These are phyloP conservation scores for Julus scandinavius DNA, from an alignment of 2,888 invertebrate genomes.

Conservation along the genomic window DNA sequence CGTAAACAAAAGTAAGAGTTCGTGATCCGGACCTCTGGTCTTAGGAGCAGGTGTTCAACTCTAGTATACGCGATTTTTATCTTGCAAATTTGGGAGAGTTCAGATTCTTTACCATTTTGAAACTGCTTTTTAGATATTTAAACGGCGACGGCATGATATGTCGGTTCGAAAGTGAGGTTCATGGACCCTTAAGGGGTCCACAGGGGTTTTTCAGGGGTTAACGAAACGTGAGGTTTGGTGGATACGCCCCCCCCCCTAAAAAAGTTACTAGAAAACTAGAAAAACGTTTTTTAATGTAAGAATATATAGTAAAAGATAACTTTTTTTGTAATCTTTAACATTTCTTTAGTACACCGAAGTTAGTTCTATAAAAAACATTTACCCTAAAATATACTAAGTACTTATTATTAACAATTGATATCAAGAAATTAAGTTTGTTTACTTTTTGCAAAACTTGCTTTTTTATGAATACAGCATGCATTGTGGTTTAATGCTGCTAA, in stretches of 20 bases:
- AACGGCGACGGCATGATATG: not conserved
- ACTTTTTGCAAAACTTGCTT: too few species aligned
- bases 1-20: not conserved
- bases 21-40: constrained; percentile 28
- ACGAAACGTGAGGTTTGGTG: not conserved
- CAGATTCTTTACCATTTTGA: not conserved
- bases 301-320: too few species aligned
- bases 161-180: not conserved
- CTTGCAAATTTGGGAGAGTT: not conserved
- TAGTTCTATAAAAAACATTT: too few species aligned
- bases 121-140: not conserved
- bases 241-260: not conserved
- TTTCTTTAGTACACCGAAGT: too few species aligned
- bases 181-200: not conserved
- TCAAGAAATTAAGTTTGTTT: too few species aligned
- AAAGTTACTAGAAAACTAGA: too few species aligned
- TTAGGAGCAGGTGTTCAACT: constrained; percentile 34
- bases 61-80: not conserved
- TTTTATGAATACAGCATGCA: too few species aligned
- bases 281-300: too few species aligned
- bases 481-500: too few species aligned
- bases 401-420: too few species aligned
- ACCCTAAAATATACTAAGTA: too few species aligned
- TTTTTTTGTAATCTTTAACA: too few species aligned
- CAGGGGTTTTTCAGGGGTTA: not conserved